Conservation (phyloP, 2,113 vertebrate species). For the Pyxicephalus adspersus region DNA sequence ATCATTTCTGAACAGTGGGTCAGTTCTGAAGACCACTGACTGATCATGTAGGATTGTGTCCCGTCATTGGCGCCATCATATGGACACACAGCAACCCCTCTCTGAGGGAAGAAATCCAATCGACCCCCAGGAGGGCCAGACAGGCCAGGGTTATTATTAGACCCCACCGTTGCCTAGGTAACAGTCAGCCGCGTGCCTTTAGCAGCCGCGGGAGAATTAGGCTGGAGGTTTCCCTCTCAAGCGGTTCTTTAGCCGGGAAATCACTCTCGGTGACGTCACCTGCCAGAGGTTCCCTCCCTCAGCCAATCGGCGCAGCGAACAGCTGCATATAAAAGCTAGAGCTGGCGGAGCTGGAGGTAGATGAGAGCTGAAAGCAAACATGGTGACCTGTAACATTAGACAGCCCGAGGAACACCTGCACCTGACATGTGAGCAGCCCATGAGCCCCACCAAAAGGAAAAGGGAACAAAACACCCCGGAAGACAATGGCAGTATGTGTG, state of each 20-base stretch:
- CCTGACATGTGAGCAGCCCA: not conserved
- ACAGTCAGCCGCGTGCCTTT: conserved; percentile 51
- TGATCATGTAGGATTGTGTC: too few species aligned
- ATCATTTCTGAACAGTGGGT: too few species aligned
- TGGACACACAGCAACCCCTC: conserved; percentile 1
- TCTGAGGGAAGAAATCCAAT: too few species aligned
- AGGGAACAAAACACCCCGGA: conserved; percentile 53
- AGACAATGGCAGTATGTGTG: not conserved
- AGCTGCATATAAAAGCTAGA: conserved; percentile 52
- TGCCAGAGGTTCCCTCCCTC: conserved; percentile 22
- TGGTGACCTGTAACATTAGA: not conserved
- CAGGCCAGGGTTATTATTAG: not conserved
- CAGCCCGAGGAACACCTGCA: not conserved
- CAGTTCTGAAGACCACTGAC: too few species aligned
- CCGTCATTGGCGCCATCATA: not conserved
- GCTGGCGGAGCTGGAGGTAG: not conserved
- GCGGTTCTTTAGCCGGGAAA: conserved; percentile 70
- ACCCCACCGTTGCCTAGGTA: conserved; percentile 48
- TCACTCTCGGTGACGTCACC: conserved; percentile 51
- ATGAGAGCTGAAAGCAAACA: conserved; percentile 15
- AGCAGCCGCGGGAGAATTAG: not conserved
- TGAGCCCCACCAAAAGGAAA: conserved; percentile 56
- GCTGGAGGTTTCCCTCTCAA: conserved; percentile 13
- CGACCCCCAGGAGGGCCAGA: not conserved
- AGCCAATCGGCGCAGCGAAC: conserved; percentile 60